A percentile compares a stretch with the other conserved stretches of the same genome.
Evolutionary conservation across 2,113 vertebrate species (phyloP).

Genomic region (Dromiciops gliroides): DNA sequence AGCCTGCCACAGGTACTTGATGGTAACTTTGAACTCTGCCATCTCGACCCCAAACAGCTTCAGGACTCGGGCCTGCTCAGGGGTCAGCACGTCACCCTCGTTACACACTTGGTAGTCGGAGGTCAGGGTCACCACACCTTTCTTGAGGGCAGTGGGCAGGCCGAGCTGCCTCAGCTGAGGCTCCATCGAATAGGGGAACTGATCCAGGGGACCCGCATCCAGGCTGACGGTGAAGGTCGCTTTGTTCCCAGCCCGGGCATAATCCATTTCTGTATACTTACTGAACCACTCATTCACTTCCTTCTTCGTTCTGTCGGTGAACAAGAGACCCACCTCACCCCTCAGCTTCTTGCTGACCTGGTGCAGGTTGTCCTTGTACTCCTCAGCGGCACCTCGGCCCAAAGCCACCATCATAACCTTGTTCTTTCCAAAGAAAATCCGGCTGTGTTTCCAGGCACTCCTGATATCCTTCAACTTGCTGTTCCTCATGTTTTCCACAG

Average conservation of each 20-base stretch:
- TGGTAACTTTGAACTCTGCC: conserved; percentile 93
- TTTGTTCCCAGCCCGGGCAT: conserved; percentile 91
- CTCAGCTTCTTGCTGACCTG: conserved; percentile 92
- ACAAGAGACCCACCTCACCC: conserved; percentile 96
- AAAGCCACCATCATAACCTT: conserved; percentile 98
- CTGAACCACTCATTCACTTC: conserved; percentile 97
- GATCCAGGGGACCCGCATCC: conserved; percentile 92
- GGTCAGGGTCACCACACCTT: conserved; percentile 94
- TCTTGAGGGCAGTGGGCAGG: conserved; percentile 92
- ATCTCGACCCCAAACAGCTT: conserved; percentile 95
- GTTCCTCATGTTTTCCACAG: conserved; percentile 96
- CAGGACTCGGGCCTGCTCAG: conserved; percentile 95
- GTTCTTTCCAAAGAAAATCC: conserved; percentile 99
- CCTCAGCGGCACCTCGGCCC: conserved; percentile 90
- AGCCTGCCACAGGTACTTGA: conserved; percentile 94
- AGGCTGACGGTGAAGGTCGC: conserved; percentile 88
- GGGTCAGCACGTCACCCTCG: conserved; percentile 91
- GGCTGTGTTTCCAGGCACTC: conserved; percentile 97
- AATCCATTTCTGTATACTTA: conserved; percentile 91
- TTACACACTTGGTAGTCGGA: conserved; percentile 93
- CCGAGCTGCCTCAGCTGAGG: conserved; percentile 96
- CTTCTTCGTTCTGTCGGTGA: conserved; percentile 93
- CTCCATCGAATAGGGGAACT: conserved; percentile 99
- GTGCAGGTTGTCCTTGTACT: conserved; percentile 96
- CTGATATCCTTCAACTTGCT: conserved; percentile 95